Conservation (phyloP, 2,113 vertebrate genomes). For the Oryzias celebensis region DNA sequence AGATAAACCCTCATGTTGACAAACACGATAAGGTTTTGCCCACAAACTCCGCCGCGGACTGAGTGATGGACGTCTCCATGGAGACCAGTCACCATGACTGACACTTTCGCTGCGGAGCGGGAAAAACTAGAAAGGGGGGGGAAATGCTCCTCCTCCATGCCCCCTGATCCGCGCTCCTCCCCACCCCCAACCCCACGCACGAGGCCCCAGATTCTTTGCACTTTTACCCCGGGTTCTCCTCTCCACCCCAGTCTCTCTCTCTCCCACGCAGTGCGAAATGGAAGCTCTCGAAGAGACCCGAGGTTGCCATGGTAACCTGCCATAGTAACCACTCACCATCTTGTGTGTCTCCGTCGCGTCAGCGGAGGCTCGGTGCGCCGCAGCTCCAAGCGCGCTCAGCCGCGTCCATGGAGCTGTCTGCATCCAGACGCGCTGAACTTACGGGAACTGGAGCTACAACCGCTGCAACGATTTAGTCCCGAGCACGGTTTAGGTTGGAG, state of each 20-base stretch:
- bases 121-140: neutral
- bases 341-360: slow-evolving; percentile 60
- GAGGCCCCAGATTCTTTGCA: slow-evolving; percentile 50
- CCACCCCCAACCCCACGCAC: neutral
- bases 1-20: slow-evolving; percentile 71
- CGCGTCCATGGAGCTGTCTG: too few relatives aligned
- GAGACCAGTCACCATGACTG: slow-evolving; percentile 71
- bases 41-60: slow-evolving; percentile 60
- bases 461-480: too few relatives aligned
- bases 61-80: slow-evolving; percentile 77
- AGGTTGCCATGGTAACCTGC: slow-evolving; percentile 79
- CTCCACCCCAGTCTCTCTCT: slow-evolving; percentile 48
- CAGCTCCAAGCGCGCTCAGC: slow-evolving; percentile 24
- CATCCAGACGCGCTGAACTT: too few relatives aligned
- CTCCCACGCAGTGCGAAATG: slow-evolving; percentile 76
- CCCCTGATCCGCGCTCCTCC: neutral
- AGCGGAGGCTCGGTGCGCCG: slow-evolving; percentile 56
- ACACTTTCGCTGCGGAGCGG: slow-evolving; percentile 58
- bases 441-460: too few relatives aligned
- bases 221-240: slow-evolving; percentile 52
- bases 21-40: slow-evolving; percentile 71
- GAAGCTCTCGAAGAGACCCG: slow-evolving; percentile 72
- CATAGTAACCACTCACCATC: slow-evolving; percentile 78
- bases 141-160: too few relatives aligned
- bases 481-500: too few relatives aligned